Evolutionary conservation across 2,113 vertebrate genomes (phyloP).

Genomic region (Dendrocopos noguchii): DNA sequence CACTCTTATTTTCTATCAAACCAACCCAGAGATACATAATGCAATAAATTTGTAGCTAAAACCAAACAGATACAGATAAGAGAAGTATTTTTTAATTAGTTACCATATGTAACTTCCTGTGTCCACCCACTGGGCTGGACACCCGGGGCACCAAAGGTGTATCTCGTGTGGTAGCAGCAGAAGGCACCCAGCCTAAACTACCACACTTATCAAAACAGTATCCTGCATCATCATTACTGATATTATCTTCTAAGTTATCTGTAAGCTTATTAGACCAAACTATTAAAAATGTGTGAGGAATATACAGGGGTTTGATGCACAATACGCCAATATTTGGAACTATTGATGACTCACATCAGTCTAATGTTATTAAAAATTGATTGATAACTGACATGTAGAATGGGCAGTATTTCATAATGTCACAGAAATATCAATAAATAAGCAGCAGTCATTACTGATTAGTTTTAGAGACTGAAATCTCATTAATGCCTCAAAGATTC

Average conservation of each 20-base stretch:
- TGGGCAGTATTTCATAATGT: not conserved
- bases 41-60: not conserved
- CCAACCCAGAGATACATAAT: not conserved
- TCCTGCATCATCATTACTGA: not conserved
- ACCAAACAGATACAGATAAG: not conserved
- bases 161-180: too few relatives aligned
- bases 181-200: too few relatives aligned
- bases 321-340: not conserved
- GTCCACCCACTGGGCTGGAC: too few relatives aligned
- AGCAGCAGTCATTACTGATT: not conserved
- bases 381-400: not conserved
- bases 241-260: not conserved
- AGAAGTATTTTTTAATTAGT: not conserved
- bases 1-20: not conserved
- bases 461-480: not conserved
- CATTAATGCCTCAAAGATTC: not conserved
- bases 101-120: not conserved
- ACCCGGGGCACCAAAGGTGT: too few relatives aligned
- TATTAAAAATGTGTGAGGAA: not conserved
- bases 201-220: not conserved
- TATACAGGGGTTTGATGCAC: not conserved
- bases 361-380: not conserved
- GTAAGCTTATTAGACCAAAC: not conserved
- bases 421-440: slow-evolving; percentile 24
- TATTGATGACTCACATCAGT: not conserved